Conservation (phyloP, 1,140 invertebrate species). For the Ceratoteleas bidentatus region DNA sequence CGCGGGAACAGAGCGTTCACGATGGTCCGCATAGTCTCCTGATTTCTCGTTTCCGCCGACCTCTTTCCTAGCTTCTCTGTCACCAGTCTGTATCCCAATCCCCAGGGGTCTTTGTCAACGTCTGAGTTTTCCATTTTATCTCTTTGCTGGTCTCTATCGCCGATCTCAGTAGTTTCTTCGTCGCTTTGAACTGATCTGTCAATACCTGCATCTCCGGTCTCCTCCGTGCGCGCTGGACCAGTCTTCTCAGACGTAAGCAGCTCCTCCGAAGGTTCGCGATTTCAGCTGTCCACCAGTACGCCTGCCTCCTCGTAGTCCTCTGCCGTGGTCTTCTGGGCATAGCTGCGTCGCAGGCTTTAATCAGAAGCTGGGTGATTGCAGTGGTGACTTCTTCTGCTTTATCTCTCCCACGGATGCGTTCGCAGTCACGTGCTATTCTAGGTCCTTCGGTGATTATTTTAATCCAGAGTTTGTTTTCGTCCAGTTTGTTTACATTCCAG, state of each 20-base stretch:
- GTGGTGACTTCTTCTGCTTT: background rate
- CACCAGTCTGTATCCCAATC: background rate
- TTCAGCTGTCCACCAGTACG: background rate
- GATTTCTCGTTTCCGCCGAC: background rate
- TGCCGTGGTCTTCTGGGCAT: background rate
- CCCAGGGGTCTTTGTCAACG: constrained; percentile 1
- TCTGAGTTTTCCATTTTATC: background rate
- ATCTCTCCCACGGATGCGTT: background rate
- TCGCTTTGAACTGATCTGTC: background rate
- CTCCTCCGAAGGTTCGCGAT: background rate
- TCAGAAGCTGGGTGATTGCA: background rate
- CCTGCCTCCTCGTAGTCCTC: background rate
- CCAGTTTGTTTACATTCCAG: background rate
- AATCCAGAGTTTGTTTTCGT: background rate
- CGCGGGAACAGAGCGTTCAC: background rate
- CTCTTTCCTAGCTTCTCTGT: background rate
- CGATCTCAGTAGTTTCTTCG: background rate
- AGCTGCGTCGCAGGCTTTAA: background rate
- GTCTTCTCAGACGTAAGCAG: background rate
- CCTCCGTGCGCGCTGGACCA: background rate
- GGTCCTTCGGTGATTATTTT: background rate
- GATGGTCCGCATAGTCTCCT: background rate
- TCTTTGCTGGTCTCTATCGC: background rate
- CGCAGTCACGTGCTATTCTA: background rate
- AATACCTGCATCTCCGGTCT: background rate